Base-by-base conservation (phyloP, 2,113 vertebrate genomes). In the Heptranchias perlo region DNA sequence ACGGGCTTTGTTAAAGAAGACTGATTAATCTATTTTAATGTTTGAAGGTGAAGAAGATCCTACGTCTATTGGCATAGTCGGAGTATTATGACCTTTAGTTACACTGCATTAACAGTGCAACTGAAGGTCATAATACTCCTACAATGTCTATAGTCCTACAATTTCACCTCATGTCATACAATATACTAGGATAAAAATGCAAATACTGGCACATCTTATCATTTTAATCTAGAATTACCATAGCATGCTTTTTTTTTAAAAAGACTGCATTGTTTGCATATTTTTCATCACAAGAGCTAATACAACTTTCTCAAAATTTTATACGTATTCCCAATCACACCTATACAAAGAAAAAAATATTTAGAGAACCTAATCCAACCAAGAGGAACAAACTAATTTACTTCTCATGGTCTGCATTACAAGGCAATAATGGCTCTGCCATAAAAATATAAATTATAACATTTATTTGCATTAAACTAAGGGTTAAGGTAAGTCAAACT, bases 11-110 rank as follows among this genome's bases (percentile, higher is more conserved):
- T 52, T 89, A 89, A 47, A 47, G 39, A 44, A 82, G 39, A 3
- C 16, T 93, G n/a, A 93, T 93, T 93, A 93, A 61, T 91, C 87
- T 18, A 91, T 93, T 93, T 93, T 93, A 82, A 62, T 62, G n/a
- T 64, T 39, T 62, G 58, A 62, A 93, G 21, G 4, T 64, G 58
- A 93, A 93, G 14, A 18, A 64, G 35, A 23, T 62, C 89, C 35
- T 62, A 39, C 1, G 14, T 11, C 89, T 62, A 82, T 44, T 93
- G 58, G 35, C 4, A 44, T 64, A 23, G n/a, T 39, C 2, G 11
- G 89, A 39, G 5, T 4, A 93, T 82, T 64, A 62, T 93, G 35
- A 61, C 58, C 58, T 93, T 93, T n/a, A 93, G n/a, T 39, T 39
- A 62, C 61, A 39, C 8, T 93, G 89, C 7, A 61, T 62, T 91